Base-by-base conservation (phyloP, 2,797 vertebrate genomes). In the Nyctalus aviator region DNA sequence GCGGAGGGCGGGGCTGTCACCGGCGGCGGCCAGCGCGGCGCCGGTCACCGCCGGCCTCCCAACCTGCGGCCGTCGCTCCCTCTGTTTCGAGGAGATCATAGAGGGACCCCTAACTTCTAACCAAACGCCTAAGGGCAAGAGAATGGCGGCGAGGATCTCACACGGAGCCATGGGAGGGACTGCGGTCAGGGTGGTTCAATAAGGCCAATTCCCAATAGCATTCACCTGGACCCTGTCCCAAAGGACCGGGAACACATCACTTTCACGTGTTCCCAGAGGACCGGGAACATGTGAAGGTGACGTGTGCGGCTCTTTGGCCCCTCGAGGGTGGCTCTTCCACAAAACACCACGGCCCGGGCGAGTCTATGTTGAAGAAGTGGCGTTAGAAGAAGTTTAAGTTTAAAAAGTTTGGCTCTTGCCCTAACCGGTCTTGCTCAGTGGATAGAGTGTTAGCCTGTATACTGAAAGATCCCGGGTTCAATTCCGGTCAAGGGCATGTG, bases 1-100 rank as follows among this genome's bases (percentile, higher is more conserved):
- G 85, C 10, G 96, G 97, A 44, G 14, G 84, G 35, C 8, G 95
- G 46, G 27, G n/a, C 7, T 30, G 32, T 98, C 94, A 97, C 17
- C 18, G 30, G 15, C 8, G 25, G 35, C n/a, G 7, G 11, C 15
- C n/a, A 23, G 6, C 2, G 14, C 3, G 4, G 21, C 8, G 64
- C 64, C 9, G 64, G 64, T 9, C 64, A 5, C 64, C 64, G 2
- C n/a, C 30, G 37, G 41, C 25, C 11, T 82, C 37, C 69, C 62
- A 62, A 75, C 32, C 23, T 83, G 15, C 68, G 9, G 13, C 17
- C 18, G 21, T 50, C 27, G 25, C 82, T 89, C 85, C 76, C 30
- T 86, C 27, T 84, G 27, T 30, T 30, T 30, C 12, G 2, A 62
- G 59, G 30, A 73, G n/a, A 64, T 20, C n/a, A 2, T 18, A 50